phyloP scores from a whole-genome alignment of 2,888 invertebrate species.

The Horisme vitalbata region DNA sequence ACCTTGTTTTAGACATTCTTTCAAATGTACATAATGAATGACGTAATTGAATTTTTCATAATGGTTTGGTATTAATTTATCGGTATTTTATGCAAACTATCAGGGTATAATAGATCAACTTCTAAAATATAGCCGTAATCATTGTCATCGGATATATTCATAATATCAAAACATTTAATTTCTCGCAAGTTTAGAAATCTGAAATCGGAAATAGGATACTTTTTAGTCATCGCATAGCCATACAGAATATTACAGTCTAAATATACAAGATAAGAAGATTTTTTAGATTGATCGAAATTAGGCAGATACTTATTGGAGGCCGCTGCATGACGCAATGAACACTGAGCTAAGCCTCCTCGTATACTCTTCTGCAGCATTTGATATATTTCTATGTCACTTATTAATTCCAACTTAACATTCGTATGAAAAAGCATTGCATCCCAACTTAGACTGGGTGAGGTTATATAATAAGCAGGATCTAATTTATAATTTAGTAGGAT shows the following conservation, averaged over 20 bases:
- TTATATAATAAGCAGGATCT: slow-evolving; percentile 8
- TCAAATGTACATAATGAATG: slow-evolving; percentile 17
- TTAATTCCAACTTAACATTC: slow-evolving; percentile 1
- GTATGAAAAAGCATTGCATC: slow-evolving; percentile 13
- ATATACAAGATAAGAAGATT: slow-evolving; percentile 11
- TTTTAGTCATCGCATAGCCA: slow-evolving; percentile 16
- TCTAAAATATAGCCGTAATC: slow-evolving; percentile 37
- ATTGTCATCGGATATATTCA: background rate
- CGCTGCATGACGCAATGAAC: slow-evolving; percentile 2
- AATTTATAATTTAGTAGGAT: slow-evolving; percentile 3
- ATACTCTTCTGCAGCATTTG: slow-evolving; percentile 7
- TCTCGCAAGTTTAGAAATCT: slow-evolving; percentile 12
- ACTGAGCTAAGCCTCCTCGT: slow-evolving; percentile 14
- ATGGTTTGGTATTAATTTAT: slow-evolving; percentile 13
- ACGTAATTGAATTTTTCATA: slow-evolving; percentile 21
- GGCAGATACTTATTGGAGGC: slow-evolving; percentile 5
- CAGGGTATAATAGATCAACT: slow-evolving; percentile 42
- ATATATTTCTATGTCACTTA: slow-evolving; percentile 10
- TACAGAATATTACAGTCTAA: slow-evolving; percentile 11
- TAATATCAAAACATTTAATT: slow-evolving; percentile 18
- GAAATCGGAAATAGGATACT: slow-evolving; percentile 7
- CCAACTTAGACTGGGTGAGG: slow-evolving; percentile 11
- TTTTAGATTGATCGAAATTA: background rate
- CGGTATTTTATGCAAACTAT: slow-evolving; percentile 33
- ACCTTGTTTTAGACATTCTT: slow-evolving; percentile 13